Evolutionary conservation across 2,888 invertebrate species (phyloP).

Genomic region (Netelia fuscicornis): DNA sequence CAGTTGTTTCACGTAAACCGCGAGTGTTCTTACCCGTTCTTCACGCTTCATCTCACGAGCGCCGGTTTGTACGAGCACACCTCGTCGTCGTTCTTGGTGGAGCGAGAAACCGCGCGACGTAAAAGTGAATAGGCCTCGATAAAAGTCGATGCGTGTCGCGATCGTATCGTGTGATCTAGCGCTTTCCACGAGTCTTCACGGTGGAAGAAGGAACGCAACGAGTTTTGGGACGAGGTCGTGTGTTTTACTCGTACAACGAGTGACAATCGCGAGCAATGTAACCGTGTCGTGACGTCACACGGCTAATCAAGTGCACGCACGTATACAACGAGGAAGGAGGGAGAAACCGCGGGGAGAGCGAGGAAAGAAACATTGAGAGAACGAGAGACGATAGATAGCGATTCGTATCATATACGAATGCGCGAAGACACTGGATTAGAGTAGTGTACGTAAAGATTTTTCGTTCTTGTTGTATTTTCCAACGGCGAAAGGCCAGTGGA

Average conservation of each 20-base stretch:
- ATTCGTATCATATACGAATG: background rate
- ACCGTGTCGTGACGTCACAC: slow-evolving; percentile 83
- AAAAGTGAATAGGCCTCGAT: background rate
- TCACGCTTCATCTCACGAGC: slow-evolving; percentile 64
- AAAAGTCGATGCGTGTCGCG: background rate
- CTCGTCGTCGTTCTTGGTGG: slow-evolving; percentile 6
- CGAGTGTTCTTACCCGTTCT: slow-evolving; percentile 76
- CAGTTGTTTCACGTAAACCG: slow-evolving; percentile 82
- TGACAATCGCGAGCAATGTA: slow-evolving; percentile 83
- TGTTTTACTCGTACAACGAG: slow-evolving; percentile 63
- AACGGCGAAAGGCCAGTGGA: slow-evolving; percentile 22
- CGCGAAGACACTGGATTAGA: background rate
- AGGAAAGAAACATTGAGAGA: slow-evolving; percentile 23
- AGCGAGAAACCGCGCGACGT: slow-evolving; percentile 3
- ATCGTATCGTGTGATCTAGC: background rate
- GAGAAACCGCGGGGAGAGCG: slow-evolving; percentile 59
- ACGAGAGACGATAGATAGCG: slow-evolving; percentile 7
- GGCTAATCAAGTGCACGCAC: slow-evolving; percentile 83
- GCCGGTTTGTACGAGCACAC: background rate
- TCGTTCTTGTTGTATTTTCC: slow-evolving; percentile 10
- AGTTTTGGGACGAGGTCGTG: slow-evolving; percentile 67
- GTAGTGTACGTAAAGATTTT: slow-evolving; percentile 11
- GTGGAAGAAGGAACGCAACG: slow-evolving; percentile 52
- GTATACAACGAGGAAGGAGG: slow-evolving; percentile 65
- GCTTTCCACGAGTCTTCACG: background rate